Conservation (phyloP, 2,113 vertebrate genomes). For the Alexandromys fortis region DNA sequence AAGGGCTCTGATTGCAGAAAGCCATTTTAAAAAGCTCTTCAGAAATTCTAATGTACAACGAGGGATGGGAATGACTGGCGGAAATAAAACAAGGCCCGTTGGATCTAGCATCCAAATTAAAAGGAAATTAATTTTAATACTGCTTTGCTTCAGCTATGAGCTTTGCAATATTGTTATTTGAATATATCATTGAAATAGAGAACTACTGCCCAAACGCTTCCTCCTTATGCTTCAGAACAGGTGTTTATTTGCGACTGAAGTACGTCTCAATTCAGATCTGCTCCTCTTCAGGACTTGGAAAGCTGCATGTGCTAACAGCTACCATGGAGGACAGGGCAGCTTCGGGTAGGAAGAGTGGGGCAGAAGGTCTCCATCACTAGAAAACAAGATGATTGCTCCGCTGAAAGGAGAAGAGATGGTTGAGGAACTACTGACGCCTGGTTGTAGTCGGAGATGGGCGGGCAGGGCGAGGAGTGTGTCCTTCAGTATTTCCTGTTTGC, state of each 20-base stretch:
- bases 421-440: neutral
- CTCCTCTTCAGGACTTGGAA: neutral
- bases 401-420: slow-evolving; percentile 4
- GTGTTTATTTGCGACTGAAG: neutral
- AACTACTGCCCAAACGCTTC: neutral
- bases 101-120: neutral
- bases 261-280: neutral
- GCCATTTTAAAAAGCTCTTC: neutral
- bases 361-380: neutral
- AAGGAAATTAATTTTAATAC: slow-evolving; percentile 31
- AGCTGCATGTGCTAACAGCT: neutral
- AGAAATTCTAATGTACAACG: neutral
- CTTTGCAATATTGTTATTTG: neutral
- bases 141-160: neutral
- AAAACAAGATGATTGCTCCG: neutral
- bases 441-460: neutral
- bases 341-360: neutral
- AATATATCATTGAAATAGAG: neutral
- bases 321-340: neutral
- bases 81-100: neutral
- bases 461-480: neutral
- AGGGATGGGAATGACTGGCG: neutral
- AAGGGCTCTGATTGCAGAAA: neutral
- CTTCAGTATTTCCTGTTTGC: slow-evolving; percentile 25
- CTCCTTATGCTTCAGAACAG: neutral